Evolutionary conservation across 1,140 invertebrate species (phyloP), one percentile per base, ranked within the genome.

Genomic region (Lordiphosa collinella): DNA sequence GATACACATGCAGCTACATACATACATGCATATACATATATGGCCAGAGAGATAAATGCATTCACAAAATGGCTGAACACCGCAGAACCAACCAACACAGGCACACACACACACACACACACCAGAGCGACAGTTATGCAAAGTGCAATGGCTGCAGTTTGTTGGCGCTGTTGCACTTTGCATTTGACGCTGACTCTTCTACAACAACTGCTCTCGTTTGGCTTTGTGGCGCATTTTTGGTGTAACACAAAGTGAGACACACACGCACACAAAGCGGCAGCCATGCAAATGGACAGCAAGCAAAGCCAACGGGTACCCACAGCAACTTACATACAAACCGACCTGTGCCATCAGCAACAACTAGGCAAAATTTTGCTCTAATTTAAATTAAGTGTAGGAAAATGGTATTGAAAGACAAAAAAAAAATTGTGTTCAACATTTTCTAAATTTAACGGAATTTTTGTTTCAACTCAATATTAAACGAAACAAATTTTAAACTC

Each of bases 201-300:
- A 44, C 66, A 50, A 48, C 22, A 49, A 10, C 22, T 57, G 51
- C 52, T 70, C 71, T 82, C 75, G 75, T 80, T 82, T 82, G 78
- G 72, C 76, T 82, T 82, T 82, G 78, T 62, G 78, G 78, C 78
- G 72, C 78, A 82, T 82, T 82, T 80, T 80, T 80, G 76, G 76
- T 74, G 67, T 66, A 63, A 84, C 76, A 84, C 76, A 80, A 82
- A 80, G 75, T 82, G 78, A 67, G 63, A 68, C 57, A 67, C 72
- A 80, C 41, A 68, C 36, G 48, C 53, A 60, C 43, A 49, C 25
- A 25, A 4, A 37, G 34, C 44, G 9, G 25, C 47, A 51, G 14
- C 41, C 54, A 55, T 29, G 32, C 47, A 68, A 68, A 58, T 68
- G 60, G 53, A 65, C 50, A 55, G 65, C 29, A 68, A 73, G 59